A percentile compares a stretch with the other conserved stretches of the same genome.
These are phyloP conservation scores for Rhipidura dahli DNA, from an alignment of 2,113 vertebrate genomes.

Conservation along the genomic window DNA sequence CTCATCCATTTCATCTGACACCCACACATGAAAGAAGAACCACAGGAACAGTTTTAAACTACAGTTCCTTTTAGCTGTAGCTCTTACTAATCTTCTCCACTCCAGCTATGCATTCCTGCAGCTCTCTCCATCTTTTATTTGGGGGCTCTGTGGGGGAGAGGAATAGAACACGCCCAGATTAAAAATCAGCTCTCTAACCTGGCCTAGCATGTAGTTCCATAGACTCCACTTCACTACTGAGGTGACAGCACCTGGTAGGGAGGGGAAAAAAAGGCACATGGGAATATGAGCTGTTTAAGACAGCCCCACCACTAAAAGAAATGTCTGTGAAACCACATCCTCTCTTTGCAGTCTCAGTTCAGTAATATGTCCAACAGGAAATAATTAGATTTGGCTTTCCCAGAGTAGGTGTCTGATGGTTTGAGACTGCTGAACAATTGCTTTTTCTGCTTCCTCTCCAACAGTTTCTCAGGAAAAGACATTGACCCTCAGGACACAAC, in stretches of 20 bases:
- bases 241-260: neutral
- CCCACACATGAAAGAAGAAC: neutral
- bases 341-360: conserved; percentile 26
- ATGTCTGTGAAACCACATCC: conserved; percentile 46
- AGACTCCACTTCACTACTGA: neutral
- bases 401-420: conserved; percentile 20
- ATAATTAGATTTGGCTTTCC: conserved; percentile 47
- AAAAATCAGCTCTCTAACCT: neutral
- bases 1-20: neutral
- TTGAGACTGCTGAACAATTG: neutral
- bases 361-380: conserved; percentile 53
- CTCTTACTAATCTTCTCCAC: neutral
- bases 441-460: conserved; percentile 44
- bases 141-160: neutral
- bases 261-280: neutral
- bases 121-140: neutral
- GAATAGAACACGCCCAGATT: neutral
- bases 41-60: neutral
- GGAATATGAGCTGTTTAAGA: neutral
- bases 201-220: neutral
- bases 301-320: neutral
- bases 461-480: conserved; percentile 44
- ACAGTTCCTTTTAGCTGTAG: neutral
- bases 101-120: neutral
- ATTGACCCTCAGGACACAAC: neutral